Evolutionary conservation across 2,888 invertebrate species (phyloP).

Genomic region (Cantharis lateralis): DNA sequence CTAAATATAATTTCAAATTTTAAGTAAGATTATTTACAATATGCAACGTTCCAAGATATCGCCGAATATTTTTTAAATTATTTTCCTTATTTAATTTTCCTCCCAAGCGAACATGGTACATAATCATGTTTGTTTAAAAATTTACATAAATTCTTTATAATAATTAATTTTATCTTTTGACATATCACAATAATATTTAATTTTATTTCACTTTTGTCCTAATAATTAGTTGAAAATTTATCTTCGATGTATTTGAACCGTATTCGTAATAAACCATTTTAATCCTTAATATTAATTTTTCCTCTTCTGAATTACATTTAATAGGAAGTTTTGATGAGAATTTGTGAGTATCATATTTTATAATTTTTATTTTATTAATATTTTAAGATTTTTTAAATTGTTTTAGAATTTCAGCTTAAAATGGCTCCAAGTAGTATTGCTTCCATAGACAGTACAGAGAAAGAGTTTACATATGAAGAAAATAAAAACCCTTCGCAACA

Average conservation of each 20-base stretch:
- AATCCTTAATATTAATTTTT: neutral
- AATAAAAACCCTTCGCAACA: constrained; percentile 17
- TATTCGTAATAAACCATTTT: neutral
- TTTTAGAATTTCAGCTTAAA: neutral
- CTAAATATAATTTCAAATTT: neutral
- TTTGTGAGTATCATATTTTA: neutral
- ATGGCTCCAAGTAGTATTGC: neutral
- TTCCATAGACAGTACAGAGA: neutral
- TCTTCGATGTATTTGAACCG: neutral
- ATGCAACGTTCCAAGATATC: neutral
- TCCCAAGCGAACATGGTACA: neutral
- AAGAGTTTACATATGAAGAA: neutral
- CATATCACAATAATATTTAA: neutral
- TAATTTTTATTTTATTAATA: neutral
- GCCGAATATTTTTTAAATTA: neutral
- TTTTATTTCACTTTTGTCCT: neutral
- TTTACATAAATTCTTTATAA: neutral
- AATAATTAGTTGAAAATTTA: neutral
- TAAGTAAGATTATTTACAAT: neutral
- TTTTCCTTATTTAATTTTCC: neutral
- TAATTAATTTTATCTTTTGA: neutral
- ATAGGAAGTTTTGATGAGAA: neutral
- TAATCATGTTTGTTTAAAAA: neutral
- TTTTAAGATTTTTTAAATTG: neutral
- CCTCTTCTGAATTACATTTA: neutral